These are phyloP conservation scores for Halichoeres trimaculatus DNA, from an alignment of 2,113 vertebrate genomes.

Conservation along the genomic window DNA sequence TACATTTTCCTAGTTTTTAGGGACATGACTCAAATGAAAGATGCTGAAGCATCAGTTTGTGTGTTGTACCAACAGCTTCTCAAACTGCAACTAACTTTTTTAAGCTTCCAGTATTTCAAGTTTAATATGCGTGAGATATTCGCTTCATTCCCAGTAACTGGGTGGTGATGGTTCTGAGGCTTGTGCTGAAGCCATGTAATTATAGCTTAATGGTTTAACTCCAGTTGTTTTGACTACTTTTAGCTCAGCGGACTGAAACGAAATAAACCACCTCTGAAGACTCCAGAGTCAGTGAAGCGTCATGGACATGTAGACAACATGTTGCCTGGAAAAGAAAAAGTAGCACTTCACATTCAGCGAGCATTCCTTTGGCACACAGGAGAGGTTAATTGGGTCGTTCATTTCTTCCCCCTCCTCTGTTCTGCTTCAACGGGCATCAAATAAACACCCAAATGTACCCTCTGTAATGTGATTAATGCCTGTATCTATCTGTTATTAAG, in stretches of 20 bases:
- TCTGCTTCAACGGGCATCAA: conserved; percentile 66
- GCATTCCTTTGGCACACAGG: conserved; percentile 46
- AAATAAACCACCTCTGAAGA: background rate
- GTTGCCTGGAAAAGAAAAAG: conserved; percentile 1
- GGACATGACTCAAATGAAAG: too few relatives aligned
- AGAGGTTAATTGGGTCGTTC: conserved; percentile 71
- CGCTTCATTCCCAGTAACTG: background rate
- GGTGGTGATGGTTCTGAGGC: background rate
- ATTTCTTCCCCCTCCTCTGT: conserved; percentile 54
- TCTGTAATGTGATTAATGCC: conserved; percentile 72
- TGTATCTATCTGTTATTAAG: conserved; percentile 71
- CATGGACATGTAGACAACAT: background rate
- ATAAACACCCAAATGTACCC: conserved; percentile 67
- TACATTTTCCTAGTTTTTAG: too few relatives aligned
- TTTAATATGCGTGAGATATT: background rate
- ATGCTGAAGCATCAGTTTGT: too few relatives aligned
- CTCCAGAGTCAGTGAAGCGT: background rate
- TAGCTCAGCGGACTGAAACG: background rate
- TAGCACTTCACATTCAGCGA: conserved; percentile 18
- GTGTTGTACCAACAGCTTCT: background rate
- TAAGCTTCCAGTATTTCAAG: background rate
- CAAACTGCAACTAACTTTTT: background rate
- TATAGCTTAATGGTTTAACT: background rate
- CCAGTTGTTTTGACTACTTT: background rate
- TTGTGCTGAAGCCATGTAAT: background rate